Percentiles rank a stretch among this genome's conserved stretches.
Evolutionary conservation across 2,888 invertebrate species (phyloP).

Genomic region (Scotopteryx bipunctaria): DNA sequence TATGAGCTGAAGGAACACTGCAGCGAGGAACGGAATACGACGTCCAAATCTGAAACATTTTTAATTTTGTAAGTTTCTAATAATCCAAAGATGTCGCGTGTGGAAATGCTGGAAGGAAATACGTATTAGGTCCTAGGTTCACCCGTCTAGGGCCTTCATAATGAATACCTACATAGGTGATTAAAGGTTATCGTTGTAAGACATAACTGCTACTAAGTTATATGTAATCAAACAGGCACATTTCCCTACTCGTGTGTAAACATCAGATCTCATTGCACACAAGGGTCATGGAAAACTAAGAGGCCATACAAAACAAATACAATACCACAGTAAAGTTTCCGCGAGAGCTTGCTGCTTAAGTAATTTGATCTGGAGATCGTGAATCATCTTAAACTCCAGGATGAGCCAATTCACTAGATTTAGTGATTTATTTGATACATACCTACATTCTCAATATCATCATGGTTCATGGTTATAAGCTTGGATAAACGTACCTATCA

Average conservation of each 20-base stretch:
- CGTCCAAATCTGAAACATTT: conserved; percentile 90
- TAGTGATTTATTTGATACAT: not conserved
- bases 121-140: conserved; percentile 25
- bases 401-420: conserved; percentile 61
- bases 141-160: conserved; percentile 28
- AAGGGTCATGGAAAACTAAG: conserved; percentile 25
- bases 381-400: conserved; percentile 51
- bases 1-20: conserved; percentile 88
- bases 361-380: conserved; percentile 59
- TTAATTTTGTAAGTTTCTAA: no score
- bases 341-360: conserved; percentile 47
- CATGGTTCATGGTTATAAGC: no score
- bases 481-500: conserved; percentile 87
- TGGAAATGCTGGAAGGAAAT: conserved; percentile 19
- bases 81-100: no score
- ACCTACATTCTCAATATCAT: not conserved
- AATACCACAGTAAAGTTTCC: conserved; percentile 37
- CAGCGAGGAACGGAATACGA: conserved; percentile 87
- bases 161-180: conserved; percentile 12
- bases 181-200: conserved; percentile 8
- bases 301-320: conserved; percentile 37
- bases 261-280: conserved; percentile 5
- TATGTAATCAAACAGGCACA: conserved; percentile 12
- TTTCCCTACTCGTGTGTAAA: conserved; percentile 14
- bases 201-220: not conserved